phyloP scores from a whole-genome alignment of 2,113 vertebrate species.

The Pteropus alecto region DNA sequence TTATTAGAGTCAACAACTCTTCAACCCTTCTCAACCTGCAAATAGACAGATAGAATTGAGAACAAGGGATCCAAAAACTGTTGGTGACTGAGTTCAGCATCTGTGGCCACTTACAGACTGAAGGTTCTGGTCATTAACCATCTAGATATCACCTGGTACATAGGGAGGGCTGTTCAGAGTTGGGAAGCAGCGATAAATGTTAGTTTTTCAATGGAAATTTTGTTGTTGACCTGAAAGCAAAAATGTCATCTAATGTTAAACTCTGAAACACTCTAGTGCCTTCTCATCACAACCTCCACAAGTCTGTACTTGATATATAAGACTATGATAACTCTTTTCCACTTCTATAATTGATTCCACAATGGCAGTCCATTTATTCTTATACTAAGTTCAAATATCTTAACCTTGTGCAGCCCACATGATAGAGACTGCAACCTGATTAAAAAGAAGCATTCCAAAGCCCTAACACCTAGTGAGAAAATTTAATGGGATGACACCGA shows the following conservation, averaged over 20 bases:
- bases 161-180: background rate
- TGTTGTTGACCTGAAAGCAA: background rate
- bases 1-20: background rate
- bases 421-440: background rate
- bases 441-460: background rate
- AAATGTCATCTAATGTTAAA: background rate
- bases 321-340: background rate
- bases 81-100: background rate
- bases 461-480: background rate
- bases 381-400: constrained; percentile 28
- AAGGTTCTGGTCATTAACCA: background rate
- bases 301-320: background rate
- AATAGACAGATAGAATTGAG: background rate
- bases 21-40: background rate
- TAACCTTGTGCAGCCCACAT: background rate
- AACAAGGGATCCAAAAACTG: background rate
- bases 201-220: background rate
- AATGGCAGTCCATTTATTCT: background rate
- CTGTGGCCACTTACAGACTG: background rate
- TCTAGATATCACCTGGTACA: background rate
- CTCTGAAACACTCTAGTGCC: background rate
- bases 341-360: background rate
- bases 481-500: background rate
- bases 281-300: background rate
- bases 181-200: background rate